Evolutionary conservation across 2,797 vertebrate species (phyloP), one percentile per base, ranked within the genome.

Genomic region (Artibeus lituratus): DNA sequence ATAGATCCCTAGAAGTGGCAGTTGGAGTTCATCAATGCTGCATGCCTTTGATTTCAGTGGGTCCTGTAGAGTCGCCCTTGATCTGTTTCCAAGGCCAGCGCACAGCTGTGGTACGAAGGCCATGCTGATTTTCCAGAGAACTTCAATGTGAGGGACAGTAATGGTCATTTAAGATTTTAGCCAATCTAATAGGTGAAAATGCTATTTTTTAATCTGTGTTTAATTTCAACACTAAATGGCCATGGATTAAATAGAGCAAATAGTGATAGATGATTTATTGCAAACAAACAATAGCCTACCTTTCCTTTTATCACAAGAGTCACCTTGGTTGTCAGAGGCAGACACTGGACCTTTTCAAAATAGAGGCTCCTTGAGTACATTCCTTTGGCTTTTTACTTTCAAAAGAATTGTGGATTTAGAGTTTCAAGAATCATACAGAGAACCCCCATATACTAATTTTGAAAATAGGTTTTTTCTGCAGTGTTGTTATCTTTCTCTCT

Each of bases 121-220:
- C 32, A 21, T 95, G 78, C 86, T 83, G 44, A 69, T 93, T 94
- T 95, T 84, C 92, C 81, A 24, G 1, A 53, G 90, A 19, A 72
- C 3, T 35, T 84, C 0, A 22, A 4, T 4, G 0, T 47, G 2
- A 15, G 47, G 8, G 4, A 6, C 49, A 10, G 78, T 57, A 91
- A 16, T 0, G 57, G 0, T 37, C 12, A 62, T 37, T 72, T 81
- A 81, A 53, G 19, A 22, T 78, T 77, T 78, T 51, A 94, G 69
- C 29, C 12, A 84, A 84, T 92, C 94, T 96, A 39, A 91, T 95
- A 95, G 92, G 87, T 97, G 81, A 97, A 95, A 93, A 85, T 80
- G 1, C 0, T 69, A 65, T 51, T 77, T 94, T 90, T 91, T 47
- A 76, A 53, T 16, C 29, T 70, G n/a, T 29, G 5, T 47, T 22